Evolutionary conservation across 2,113 vertebrate genomes (phyloP).

Genomic region (Anhinga anhinga): DNA sequence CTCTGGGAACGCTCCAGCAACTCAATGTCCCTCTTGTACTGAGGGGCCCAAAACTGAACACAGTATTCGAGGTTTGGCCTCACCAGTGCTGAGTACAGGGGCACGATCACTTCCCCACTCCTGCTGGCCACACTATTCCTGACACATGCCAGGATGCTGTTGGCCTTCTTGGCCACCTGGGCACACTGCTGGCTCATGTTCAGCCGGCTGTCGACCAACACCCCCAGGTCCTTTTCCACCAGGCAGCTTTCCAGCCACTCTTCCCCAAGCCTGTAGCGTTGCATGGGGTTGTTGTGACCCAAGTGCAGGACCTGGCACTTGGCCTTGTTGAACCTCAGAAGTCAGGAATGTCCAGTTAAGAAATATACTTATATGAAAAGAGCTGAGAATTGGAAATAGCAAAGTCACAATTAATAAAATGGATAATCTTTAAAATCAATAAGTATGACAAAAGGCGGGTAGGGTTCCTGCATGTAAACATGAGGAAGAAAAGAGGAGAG

Average conservation of each 20-base stretch:
- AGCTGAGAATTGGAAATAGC: not conserved
- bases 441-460: not conserved
- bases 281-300: not conserved
- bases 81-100: not conserved
- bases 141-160: not conserved
- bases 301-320: not conserved
- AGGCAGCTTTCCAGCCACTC: not conserved
- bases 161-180: not conserved
- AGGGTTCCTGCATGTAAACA: not conserved
- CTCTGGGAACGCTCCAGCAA: too few relatives aligned
- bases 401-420: not conserved
- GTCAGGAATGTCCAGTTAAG: not conserved
- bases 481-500: not conserved
- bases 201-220: rapidly evolving
- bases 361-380: not conserved
- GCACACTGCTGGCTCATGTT: not conserved
- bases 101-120: not conserved
- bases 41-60: too few relatives aligned
- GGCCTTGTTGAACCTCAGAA: not conserved
- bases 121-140: not conserved
- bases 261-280: not conserved
- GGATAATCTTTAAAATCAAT: not conserved
- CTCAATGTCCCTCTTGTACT: too few relatives aligned
- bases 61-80: too few relatives aligned
- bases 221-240: not conserved